phyloP scores from a whole-genome alignment of 2,888 invertebrate species.

The Empis livida region DNA sequence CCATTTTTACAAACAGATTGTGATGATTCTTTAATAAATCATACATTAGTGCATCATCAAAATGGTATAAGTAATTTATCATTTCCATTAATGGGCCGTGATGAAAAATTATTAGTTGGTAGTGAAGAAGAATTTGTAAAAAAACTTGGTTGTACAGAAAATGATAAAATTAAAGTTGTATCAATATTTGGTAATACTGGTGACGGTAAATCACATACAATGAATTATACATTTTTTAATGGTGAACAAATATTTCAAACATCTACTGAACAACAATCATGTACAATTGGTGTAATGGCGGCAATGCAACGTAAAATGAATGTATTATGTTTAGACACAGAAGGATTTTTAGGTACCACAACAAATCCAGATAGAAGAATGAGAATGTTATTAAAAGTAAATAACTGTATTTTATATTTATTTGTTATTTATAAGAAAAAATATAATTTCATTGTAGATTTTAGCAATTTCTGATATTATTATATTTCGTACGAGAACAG shows the following conservation, averaged over 20 bases:
- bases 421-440: background rate
- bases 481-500: slow-evolving; percentile 61
- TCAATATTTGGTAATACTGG: slow-evolving; percentile 77
- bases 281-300: slow-evolving; percentile 68
- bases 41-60: slow-evolving; percentile 9
- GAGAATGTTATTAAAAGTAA: slow-evolving; percentile 54
- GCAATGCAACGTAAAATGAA: slow-evolving; percentile 52
- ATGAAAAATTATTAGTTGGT: slow-evolving; percentile 45
- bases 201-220: slow-evolving; percentile 67
- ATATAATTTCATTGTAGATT: slow-evolving; percentile 34
- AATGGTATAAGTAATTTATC: slow-evolving; percentile 8
- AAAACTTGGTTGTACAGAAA: slow-evolving; percentile 27
- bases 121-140: slow-evolving; percentile 41
- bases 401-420: background rate
- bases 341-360: slow-evolving; percentile 54
- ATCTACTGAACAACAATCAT: slow-evolving; percentile 44
- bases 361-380: slow-evolving; percentile 35
- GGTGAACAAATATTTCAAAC: slow-evolving; percentile 42
- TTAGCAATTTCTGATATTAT: slow-evolving; percentile 72
- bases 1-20: slow-evolving; percentile 23
- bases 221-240: slow-evolving; percentile 59
- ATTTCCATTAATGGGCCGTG: slow-evolving; percentile 47
- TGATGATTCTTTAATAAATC: slow-evolving; percentile 18
- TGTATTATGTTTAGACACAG: slow-evolving; percentile 64
- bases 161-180: slow-evolving; percentile 57